Base-by-base conservation (phyloP, 2,888 invertebrate species). In the Drosophila nr. fundita region DNA sequence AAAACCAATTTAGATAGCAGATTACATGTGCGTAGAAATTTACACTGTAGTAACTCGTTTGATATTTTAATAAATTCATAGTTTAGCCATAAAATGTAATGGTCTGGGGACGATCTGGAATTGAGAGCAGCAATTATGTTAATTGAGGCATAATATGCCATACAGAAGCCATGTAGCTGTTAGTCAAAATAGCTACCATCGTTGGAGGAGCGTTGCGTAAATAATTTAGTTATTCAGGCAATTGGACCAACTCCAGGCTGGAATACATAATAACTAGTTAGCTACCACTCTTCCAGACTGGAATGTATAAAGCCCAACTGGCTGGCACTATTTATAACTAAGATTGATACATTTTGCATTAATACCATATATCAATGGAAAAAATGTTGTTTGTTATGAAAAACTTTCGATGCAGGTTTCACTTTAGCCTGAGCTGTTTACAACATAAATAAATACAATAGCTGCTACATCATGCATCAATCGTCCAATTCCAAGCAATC, bases 41-140 rank as follows among this genome's bases (percentile, higher is more conserved):
- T 18, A 27, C 36, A 11, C 7, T 36, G 24, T 0, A 18, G 36
- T 18, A 24, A 54, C 54, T 11, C 18, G 54, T 54, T 54, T 27
- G 1, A 8, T 18, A 36, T 55, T 66, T 49, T 34, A 55, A 55
- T 68, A n/a, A 55, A 68, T 69, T 29, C 61, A 61, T 38, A 45
- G 21, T 29, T 50, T 60, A 29, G 36, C 21, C 13, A 50, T 50
- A 21, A 21, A 60, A 49, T 49, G 15, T 10, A 49, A 49, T 34
- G 40, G 30, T 30, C 30, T 29, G 40, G 7, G 15, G 42, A 30
- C 15, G 4, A 57, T 15, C 42, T 15, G 21, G 30, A 57, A 21
- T 38, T 27, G 13, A 38, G n/a, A 45, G 0, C 8, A 45, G 29
- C n/a, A 50, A 11, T 49, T 27, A 50, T 13, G n/a, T 50, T 50